Conservation (phyloP, 2,797 vertebrate genomes). For the Geotrypetes seraphini region DNA sequence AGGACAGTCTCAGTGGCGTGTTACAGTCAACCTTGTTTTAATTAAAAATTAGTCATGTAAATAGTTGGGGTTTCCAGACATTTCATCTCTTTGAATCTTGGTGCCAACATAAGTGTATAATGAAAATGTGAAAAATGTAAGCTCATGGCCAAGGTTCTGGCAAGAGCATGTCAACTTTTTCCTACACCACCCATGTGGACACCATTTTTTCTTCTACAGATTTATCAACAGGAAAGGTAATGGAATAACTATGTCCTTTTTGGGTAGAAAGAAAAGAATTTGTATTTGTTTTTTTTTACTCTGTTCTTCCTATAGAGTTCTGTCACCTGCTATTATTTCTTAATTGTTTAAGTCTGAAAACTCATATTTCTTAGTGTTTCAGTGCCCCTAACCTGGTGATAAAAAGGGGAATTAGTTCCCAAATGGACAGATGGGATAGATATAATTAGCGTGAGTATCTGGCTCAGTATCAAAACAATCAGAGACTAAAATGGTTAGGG, state of each 20-base stretch:
- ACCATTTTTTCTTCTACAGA: conserved; percentile 27
- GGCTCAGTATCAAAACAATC: too few relatives aligned
- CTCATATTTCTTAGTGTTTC: too few relatives aligned
- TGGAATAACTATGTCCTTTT: conserved; percentile 11
- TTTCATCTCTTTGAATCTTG: conserved; percentile 35
- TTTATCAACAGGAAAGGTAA: conserved; percentile 44
- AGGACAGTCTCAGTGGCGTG: conserved; percentile 10
- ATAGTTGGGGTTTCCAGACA: conserved; percentile 34
- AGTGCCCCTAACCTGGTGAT: too few relatives aligned
- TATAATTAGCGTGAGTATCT: too few relatives aligned
- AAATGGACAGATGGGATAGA: too few relatives aligned
- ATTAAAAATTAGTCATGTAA: conserved; percentile 52
- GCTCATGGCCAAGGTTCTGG: conserved; percentile 38
- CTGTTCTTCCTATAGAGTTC: too few relatives aligned
- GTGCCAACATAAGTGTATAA: conserved; percentile 32
- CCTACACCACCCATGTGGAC: conserved; percentile 31
- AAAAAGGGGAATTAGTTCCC: too few relatives aligned
- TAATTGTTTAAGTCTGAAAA: too few relatives aligned
- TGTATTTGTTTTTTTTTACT: conserved; percentile 12
- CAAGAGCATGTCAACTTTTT: conserved; percentile 30
- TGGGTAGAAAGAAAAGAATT: conserved; percentile 14
- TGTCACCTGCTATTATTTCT: too few relatives aligned
- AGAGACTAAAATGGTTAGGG: too few relatives aligned
- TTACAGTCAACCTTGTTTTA: conserved; percentile 34
- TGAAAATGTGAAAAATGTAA: conserved; percentile 48